Evolutionary conservation across 2,797 vertebrate species (phyloP).

Genomic region (Protosalanx chinensis): DNA sequence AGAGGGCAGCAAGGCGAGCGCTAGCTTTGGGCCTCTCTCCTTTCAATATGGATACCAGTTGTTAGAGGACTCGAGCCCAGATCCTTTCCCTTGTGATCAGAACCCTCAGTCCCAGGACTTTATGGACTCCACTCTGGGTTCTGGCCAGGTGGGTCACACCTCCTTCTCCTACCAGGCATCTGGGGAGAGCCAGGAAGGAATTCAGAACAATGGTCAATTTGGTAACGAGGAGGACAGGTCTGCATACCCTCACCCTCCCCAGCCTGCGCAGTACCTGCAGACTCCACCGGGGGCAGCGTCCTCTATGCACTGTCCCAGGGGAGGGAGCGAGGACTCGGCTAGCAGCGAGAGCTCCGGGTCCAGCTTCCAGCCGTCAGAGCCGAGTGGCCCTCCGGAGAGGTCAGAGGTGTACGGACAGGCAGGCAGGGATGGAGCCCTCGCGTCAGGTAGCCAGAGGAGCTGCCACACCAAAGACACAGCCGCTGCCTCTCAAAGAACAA

Average conservation of each 20-base stretch:
- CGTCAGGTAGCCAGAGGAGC: constrained; percentile 75
- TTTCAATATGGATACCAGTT: constrained; percentile 83
- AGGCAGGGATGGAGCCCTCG: constrained; percentile 72
- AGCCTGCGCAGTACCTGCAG: constrained; percentile 72
- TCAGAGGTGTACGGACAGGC: constrained; percentile 75
- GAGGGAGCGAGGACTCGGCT: constrained; percentile 69
- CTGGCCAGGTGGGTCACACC: constrained; percentile 71
- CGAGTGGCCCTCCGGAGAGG: constrained; percentile 77
- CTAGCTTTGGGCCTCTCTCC: constrained; percentile 64
- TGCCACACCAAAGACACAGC: constrained; percentile 73
- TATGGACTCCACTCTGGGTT: constrained; percentile 64
- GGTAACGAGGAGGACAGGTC: constrained; percentile 70
- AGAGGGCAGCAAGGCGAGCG: constrained; percentile 70
- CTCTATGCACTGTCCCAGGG: constrained; percentile 72
- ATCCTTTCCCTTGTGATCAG: constrained; percentile 71
- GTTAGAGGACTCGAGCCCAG: constrained; percentile 74
- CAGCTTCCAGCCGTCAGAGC: constrained; percentile 74
- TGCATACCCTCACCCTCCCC: constrained; percentile 68
- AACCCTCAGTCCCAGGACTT: constrained; percentile 74
- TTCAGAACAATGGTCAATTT: constrained; percentile 67
- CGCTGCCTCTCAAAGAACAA: constrained; percentile 73
- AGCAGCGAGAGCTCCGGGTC: constrained; percentile 78
- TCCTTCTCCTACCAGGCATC: constrained; percentile 77
- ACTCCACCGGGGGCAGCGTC: constrained; percentile 60
- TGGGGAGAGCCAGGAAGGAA: constrained; percentile 75